A percentile compares a stretch with the other conserved stretches of the same genome.
Evolutionary conservation across 2,888 invertebrate species (phyloP).

Genomic region (Hemicrepidius hirtus): DNA sequence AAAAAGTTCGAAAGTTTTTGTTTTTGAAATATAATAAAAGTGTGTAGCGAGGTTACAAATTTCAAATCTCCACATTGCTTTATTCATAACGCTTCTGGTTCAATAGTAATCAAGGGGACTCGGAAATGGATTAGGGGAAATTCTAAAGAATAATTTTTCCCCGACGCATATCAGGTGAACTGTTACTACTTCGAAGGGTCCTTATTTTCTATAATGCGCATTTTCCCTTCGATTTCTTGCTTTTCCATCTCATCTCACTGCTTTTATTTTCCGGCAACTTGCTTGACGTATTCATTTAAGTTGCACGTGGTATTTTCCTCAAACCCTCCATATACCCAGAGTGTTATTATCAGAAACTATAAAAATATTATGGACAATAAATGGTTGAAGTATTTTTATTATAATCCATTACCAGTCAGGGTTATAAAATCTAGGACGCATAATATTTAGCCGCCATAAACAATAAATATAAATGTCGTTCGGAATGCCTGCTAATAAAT

Average conservation of each 20-base stretch:
- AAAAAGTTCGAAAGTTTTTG: conserved; percentile 4
- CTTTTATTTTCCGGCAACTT: conserved; percentile 28
- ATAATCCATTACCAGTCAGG: not conserved
- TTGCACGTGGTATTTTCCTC: conserved; percentile 15
- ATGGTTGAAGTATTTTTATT: conserved; percentile 17
- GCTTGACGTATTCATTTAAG: conserved; percentile 29
- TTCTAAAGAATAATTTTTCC: conserved; percentile 54
- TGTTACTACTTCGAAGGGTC: conserved; percentile 56
- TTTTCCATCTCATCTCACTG: conserved; percentile 41
- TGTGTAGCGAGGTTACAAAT: not conserved
- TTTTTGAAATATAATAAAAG: conserved; percentile 2
- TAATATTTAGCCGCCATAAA: conserved; percentile 22
- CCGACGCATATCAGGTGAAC: conserved; percentile 58
- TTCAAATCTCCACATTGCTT: not conserved
- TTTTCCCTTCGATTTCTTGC: conserved; percentile 55
- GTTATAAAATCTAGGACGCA: conserved; percentile 37
- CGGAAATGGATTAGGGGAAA: conserved; percentile 52
- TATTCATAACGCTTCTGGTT: conserved; percentile 33
- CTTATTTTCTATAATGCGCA: conserved; percentile 61
- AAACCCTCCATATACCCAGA: not conserved
- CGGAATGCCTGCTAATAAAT: conserved; percentile 42
- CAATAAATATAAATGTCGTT: conserved; percentile 28
- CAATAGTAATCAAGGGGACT: conserved; percentile 51
- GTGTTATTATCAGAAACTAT: not conserved
- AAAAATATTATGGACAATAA: conserved; percentile 32